These are phyloP conservation scores for Pseudomyrmex dendroicus DNA, from an alignment of 1,140 invertebrate genomes.

Conservation along the genomic window DNA sequence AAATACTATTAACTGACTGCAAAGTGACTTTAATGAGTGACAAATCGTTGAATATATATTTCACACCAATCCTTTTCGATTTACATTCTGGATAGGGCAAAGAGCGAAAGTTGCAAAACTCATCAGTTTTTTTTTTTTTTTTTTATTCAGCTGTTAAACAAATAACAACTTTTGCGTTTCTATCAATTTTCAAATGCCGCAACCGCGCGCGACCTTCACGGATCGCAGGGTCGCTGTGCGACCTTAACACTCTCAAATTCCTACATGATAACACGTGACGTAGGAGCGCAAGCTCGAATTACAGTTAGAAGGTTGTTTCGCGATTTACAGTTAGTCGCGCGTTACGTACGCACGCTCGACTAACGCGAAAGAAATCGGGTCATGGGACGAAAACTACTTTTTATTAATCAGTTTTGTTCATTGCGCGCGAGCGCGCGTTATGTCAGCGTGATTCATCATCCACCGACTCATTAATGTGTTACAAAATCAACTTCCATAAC, in stretches of 20 bases:
- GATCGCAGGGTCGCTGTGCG: background rate
- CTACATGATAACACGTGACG: constrained; percentile 40
- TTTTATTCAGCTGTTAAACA: background rate
- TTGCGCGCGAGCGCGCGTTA: background rate
- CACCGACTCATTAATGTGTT: constrained; percentile 10
- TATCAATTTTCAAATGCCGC: background rate
- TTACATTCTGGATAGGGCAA: background rate
- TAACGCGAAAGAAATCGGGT: constrained; percentile 50
- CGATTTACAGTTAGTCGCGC: constrained; percentile 75
- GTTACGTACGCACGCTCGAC: background rate
- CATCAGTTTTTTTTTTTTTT: background rate
- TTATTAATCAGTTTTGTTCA: constrained; percentile 37
- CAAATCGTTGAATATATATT: background rate
- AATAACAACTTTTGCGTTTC: background rate
- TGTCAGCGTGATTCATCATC: constrained; percentile 6
- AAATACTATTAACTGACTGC: constrained; percentile 72
- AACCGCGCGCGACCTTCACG: constrained; percentile 1
- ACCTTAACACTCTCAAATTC: constrained; percentile 52
- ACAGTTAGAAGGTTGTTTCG: constrained; percentile 80
- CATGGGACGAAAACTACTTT: constrained; percentile 45
- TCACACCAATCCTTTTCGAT: background rate
- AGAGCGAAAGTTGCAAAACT: no score
- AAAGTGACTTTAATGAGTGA: constrained; percentile 19
- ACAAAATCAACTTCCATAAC: constrained; percentile 51
- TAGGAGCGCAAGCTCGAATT: constrained; percentile 64